Evolutionary conservation across 2,888 invertebrate species (phyloP), one percentile per base, ranked within the genome.

Genomic region (Hololepta plana): DNA sequence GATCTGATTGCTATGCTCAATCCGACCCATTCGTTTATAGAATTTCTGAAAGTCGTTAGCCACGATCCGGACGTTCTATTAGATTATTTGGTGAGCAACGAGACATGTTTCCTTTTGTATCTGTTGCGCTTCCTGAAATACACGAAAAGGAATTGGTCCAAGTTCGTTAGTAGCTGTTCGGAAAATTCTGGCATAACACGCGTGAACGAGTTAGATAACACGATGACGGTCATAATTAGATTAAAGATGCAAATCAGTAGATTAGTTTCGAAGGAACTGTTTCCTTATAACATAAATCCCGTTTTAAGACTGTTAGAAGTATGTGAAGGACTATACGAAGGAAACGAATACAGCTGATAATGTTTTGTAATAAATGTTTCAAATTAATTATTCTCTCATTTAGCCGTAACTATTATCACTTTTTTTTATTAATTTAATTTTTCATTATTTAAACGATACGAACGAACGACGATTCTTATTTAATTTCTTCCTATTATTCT

Each of bases 241-340:
- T 59, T 88, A 30, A 65, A 81, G 37, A 59, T 77, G 39, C 76
- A 84, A 44, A 82, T 88, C 36, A 77, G 77, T 39, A 64, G 81
- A 44, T 57, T 87, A 38, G 85, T 87, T 4, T 73, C 80, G 1
- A 75, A 75, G 44, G 72, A 80, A 38, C 54, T 85, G 25, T 87
- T 85, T 52, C 85, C 87, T 0, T 88, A 88, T 51, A 87, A 88
- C 51, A 87, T 88, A 44, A 80, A 75, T 42, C 87, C 87, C 20
- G 79, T 88, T 30, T 59, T 85, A 38, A 70, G 79, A 51, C 58
- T 87, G 41, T 57, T 88, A 36, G 81, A 81, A 49, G 74, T 74
- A 37, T 84, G 82, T 45, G 85, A 85, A 47, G 74, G 75, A 46
- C 60, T 84, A 40, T 85, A 82, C 51, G 82, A 84, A 56, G 79